A percentile compares a stretch with the other conserved stretches of the same genome.
Evolutionary conservation across 2,113 vertebrate genomes (phyloP).

Genomic region (Galbula dea): DNA sequence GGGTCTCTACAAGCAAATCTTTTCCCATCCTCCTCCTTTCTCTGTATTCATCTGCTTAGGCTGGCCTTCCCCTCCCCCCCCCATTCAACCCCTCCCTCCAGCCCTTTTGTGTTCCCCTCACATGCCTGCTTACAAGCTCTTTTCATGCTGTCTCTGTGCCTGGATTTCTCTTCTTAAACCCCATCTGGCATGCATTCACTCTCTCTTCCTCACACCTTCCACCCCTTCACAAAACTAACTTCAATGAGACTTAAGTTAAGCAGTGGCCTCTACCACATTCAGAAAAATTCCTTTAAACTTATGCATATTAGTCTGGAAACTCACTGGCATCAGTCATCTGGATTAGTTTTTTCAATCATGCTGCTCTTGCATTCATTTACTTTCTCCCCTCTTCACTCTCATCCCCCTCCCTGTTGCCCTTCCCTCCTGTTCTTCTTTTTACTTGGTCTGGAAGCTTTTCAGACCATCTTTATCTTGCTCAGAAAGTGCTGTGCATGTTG

Average conservation of each 20-base stretch:
- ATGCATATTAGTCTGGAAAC: background rate
- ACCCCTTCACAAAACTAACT: slow-evolving; percentile 6
- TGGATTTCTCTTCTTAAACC: slow-evolving; percentile 15
- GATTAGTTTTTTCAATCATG: background rate
- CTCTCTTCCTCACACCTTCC: slow-evolving; percentile 19
- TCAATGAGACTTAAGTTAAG: background rate
- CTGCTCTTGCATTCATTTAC: background rate
- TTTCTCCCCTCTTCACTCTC: background rate
- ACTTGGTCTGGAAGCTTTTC: background rate
- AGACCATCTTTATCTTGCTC: background rate
- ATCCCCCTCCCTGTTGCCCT: background rate
- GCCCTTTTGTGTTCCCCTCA: background rate
- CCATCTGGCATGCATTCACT: background rate
- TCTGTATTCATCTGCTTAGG: background rate
- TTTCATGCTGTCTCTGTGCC: background rate
- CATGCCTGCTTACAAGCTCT: background rate
- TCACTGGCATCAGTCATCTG: background rate
- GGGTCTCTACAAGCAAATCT: background rate
- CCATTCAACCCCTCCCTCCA: background rate
- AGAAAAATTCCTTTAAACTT: background rate
- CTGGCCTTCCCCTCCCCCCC: background rate
- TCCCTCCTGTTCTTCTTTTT: background rate
- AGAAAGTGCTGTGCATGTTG: background rate
- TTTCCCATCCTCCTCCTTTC: background rate
- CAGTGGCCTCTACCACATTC: background rate